phyloP scores from a whole-genome alignment of 2,888 invertebrate species.

The Ferrisia virgata region DNA sequence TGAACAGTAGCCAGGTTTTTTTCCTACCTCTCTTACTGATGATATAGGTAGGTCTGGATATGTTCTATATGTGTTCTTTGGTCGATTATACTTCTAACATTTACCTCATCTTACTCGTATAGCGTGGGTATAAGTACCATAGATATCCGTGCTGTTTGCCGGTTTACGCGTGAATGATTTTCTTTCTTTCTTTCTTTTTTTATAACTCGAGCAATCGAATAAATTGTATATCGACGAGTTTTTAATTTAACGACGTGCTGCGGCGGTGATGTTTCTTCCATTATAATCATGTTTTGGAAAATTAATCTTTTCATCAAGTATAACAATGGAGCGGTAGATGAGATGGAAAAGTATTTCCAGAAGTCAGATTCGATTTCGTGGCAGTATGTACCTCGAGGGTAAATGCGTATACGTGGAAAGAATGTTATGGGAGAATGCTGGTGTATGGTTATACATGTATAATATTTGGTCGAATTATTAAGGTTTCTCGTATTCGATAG shows the following conservation, averaged over 20 bases:
- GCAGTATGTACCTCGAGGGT: not conserved
- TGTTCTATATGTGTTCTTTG: not conserved
- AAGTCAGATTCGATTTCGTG: not conserved
- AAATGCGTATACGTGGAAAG: not conserved
- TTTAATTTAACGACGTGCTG: not conserved
- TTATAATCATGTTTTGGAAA: not conserved
- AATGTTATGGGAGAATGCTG: too few species aligned
- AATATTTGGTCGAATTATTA: not conserved
- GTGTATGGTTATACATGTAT: not conserved
- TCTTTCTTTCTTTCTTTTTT: not conserved
- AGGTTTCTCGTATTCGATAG: not conserved
- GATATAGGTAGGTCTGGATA: too few species aligned
- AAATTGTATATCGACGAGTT: not conserved
- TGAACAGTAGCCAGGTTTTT: slow-evolving; percentile 38
- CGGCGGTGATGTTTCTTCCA: not conserved
- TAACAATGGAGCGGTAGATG: not conserved
- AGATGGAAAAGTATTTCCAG: not conserved
- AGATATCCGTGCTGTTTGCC: not conserved
- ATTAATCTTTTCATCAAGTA: not conserved
- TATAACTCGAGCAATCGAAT: not conserved
- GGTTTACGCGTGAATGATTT: slow-evolving; percentile 8
- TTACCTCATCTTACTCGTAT: not conserved
- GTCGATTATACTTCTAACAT: slow-evolving; percentile 9
- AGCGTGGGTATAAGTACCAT: too few species aligned
- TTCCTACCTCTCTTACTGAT: not conserved